These are phyloP conservation scores for Crioceris asparagi DNA, from an alignment of 2,888 invertebrate species.

Conservation along the genomic window DNA sequence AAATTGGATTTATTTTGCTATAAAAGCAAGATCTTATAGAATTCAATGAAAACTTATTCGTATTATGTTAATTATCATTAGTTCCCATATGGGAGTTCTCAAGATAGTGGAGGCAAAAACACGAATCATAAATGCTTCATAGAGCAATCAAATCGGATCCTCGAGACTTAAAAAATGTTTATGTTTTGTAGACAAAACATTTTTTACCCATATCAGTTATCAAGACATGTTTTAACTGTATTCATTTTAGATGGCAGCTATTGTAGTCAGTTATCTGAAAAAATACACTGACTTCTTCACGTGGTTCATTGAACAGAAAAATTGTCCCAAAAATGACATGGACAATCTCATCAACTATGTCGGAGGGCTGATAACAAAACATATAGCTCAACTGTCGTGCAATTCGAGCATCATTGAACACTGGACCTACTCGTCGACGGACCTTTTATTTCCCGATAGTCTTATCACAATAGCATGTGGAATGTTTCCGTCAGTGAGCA, in stretches of 20 bases:
- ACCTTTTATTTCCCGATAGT: slow-evolving; percentile 27
- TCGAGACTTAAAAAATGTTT: no score
- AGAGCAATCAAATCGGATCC: no score
- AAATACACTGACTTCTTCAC: slow-evolving; percentile 54
- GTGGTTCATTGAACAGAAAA: slow-evolving; percentile 35
- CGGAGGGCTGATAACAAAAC: slow-evolving; percentile 59
- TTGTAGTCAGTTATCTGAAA: slow-evolving; percentile 55
- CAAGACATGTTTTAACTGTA: no score
- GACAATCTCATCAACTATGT: slow-evolving; percentile 33
- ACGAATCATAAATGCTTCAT: no score
- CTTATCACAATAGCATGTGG: slow-evolving; percentile 52
- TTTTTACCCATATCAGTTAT: no score
- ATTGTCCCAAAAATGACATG: slow-evolving; percentile 33
- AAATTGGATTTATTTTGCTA: no score
- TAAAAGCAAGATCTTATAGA: no score
- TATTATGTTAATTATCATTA: no score
- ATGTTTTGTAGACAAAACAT: no score
- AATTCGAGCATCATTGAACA: slow-evolving; percentile 36
- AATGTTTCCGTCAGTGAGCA: slow-evolving; percentile 75
- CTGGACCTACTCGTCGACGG: slow-evolving; percentile 28
- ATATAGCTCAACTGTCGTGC: slow-evolving; percentile 61
- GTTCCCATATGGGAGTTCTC: no score
- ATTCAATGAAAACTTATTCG: no score
- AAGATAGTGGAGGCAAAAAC: no score
- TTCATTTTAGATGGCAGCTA: slow-evolving; percentile 50